Percentiles rank a stretch among this genome's conserved stretches.
Conservation (phyloP, 64 coral and sea anemone species). For the Montipora cactus region DNA sequence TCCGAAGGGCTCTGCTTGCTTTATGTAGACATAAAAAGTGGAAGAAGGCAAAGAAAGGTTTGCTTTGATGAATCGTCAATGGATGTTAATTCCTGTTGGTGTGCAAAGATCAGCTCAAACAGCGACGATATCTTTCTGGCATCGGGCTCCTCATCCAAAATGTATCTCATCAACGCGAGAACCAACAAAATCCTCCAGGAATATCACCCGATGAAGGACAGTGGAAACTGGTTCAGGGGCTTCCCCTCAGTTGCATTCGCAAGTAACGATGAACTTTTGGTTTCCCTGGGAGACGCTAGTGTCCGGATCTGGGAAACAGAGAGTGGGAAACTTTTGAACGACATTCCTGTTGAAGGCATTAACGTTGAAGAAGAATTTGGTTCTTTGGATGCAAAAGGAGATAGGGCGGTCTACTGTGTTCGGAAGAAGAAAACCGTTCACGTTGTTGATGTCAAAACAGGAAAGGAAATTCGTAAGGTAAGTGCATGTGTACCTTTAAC, state of each 20-base stretch:
- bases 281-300: slow-evolving; percentile 62
- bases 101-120: slow-evolving; percentile 60
- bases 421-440: slow-evolving; percentile 63
- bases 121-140: slow-evolving; percentile 63
- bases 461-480: slow-evolving; percentile 79
- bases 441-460: slow-evolving; percentile 79
- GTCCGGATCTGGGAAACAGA: slow-evolving; percentile 76
- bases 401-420: slow-evolving; percentile 70
- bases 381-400: slow-evolving; percentile 63
- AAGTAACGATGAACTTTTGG: slow-evolving; percentile 74
- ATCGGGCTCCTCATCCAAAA: slow-evolving; percentile 63
- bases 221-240: slow-evolving; percentile 65
- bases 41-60: slow-evolving; percentile 74
- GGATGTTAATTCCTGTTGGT: slow-evolving; percentile 62
- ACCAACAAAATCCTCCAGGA: slow-evolving; percentile 69
- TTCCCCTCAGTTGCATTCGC: slow-evolving; percentile 78
- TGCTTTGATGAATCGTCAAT: slow-evolving; percentile 60
- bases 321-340: slow-evolving; percentile 57
- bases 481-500: too few relatives aligned
- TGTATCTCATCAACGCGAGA: slow-evolving; percentile 76
- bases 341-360: slow-evolving; percentile 72
- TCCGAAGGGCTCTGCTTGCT: slow-evolving; percentile 71
- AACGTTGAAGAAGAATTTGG: slow-evolving; percentile 78
- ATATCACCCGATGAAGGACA: slow-evolving; percentile 74
- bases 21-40: slow-evolving; percentile 75